phyloP scores from a whole-genome alignment of 2,113 vertebrate genomes.

The Gymnogyps californianus region DNA sequence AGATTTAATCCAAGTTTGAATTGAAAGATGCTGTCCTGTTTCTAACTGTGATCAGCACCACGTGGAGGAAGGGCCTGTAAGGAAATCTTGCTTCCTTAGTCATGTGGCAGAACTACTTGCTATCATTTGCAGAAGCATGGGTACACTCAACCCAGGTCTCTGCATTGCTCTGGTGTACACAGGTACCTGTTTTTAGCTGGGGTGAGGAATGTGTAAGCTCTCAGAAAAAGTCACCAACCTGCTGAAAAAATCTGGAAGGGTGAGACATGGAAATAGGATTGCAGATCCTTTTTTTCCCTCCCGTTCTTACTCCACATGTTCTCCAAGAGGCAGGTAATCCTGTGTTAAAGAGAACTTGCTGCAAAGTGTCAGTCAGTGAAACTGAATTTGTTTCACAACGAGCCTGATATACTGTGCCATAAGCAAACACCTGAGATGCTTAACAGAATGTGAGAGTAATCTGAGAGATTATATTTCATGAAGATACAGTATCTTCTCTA shows the following conservation, averaged over 20 bases:
- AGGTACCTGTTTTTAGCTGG: background rate
- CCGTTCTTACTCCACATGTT: background rate
- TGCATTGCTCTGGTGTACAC: too few species aligned
- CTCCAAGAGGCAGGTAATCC: background rate
- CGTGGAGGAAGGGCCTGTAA: background rate
- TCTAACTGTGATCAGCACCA: background rate
- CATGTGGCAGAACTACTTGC: background rate
- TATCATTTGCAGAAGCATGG: background rate
- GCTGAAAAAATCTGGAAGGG: background rate
- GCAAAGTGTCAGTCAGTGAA: background rate
- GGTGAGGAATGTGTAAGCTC: background rate
- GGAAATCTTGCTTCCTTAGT: background rate
- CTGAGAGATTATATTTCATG: background rate
- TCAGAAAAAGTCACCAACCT: background rate
- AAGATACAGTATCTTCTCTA: background rate
- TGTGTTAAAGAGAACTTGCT: background rate
- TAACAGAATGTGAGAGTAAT: background rate
- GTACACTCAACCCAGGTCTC: background rate
- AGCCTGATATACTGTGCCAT: background rate
- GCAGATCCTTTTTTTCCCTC: background rate
- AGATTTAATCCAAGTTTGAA: background rate
- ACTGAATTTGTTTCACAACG: background rate
- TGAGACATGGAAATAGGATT: background rate
- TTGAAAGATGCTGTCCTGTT: background rate
- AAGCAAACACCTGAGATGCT: background rate